phyloP scores from a whole-genome alignment of 2,797 vertebrate genomes.

The Capromys pilorides region DNA sequence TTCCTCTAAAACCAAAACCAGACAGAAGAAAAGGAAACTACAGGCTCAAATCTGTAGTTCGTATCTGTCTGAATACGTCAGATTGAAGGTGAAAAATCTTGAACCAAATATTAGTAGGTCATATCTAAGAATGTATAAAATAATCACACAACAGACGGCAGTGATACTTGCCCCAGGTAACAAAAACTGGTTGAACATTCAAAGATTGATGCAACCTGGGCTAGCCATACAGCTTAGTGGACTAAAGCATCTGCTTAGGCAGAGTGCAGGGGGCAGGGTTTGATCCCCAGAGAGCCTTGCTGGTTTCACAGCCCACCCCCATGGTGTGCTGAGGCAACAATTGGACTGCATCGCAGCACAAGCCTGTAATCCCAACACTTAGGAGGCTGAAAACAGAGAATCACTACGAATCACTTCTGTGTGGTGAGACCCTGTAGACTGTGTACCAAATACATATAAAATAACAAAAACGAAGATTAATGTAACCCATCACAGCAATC shows the following conservation, averaged over 20 bases:
- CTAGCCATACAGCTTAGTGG: no score
- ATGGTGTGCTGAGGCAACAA: no score
- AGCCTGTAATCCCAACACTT: no score
- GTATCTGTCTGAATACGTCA: neutral
- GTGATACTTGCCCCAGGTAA: neutral
- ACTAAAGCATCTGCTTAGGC: no score
- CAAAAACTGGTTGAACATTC: neutral
- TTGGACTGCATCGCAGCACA: no score
- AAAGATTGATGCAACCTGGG: neutral
- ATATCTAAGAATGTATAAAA: neutral
- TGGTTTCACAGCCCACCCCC: no score
- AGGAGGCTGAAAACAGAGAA: no score
- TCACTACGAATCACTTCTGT: no score
- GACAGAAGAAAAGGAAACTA: neutral
- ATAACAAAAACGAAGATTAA: neutral
- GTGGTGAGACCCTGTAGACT: no score
- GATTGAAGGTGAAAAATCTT: neutral
- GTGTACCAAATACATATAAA: no score
- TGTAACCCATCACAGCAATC: neutral
- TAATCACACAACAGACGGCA: neutral
- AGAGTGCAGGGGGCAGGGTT: no score
- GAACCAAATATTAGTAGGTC: neutral
- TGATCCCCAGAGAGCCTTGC: no score
- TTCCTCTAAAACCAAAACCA: neutral
- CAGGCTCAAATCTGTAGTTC: neutral